Percentiles rank a stretch among this genome's conserved stretches.
These are phyloP conservation scores for Coluber constrictor DNA, from an alignment of 2,797 vertebrate genomes.

Conservation along the genomic window DNA sequence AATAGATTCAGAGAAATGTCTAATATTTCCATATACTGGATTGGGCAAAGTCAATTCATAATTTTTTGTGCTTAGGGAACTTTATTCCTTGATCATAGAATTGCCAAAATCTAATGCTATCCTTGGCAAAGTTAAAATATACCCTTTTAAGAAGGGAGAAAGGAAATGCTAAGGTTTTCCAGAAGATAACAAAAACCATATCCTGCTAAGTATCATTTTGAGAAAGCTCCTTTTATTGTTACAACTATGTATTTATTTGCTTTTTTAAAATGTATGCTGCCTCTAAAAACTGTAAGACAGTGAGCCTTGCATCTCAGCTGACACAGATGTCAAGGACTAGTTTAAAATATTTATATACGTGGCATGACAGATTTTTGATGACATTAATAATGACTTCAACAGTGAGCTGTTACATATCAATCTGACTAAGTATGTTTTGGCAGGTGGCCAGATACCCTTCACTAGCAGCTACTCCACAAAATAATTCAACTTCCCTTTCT, in stretches of 20 bases:
- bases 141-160: neutral
- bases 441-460: neutral
- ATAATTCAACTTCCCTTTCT: neutral
- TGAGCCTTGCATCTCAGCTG: neutral
- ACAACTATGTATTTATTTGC: neutral
- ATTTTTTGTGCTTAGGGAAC: neutral
- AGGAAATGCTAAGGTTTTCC: neutral
- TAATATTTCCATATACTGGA: neutral
- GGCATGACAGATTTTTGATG: neutral
- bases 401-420: neutral
- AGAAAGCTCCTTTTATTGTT: neutral
- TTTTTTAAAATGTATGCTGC: neutral
- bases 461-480: neutral
- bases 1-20: neutral
- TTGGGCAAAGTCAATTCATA: neutral
- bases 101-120: neutral
- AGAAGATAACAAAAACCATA: neutral
- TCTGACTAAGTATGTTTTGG: neutral
- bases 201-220: neutral
- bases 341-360: constrained; percentile 8
- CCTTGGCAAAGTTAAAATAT: neutral
- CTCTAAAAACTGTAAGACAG: neutral
- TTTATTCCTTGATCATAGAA: neutral
- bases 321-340: neutral
- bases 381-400: neutral